Base-by-base conservation (phyloP, 1,140 invertebrate genomes). In the Euwallacea similis region DNA sequence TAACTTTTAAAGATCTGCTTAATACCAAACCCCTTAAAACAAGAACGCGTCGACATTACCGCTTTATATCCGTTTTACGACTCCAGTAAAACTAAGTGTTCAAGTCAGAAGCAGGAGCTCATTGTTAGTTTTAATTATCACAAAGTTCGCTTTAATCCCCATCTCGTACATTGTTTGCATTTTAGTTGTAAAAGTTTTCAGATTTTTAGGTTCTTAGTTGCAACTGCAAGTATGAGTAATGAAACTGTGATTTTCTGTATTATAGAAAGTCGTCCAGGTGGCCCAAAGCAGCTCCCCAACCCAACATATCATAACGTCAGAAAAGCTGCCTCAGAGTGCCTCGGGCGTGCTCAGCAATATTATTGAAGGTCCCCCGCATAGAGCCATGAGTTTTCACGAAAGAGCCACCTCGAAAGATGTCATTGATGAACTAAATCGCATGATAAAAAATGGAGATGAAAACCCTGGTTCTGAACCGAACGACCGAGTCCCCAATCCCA, bases 371-470 rank as follows among this genome's bases (percentile, higher is more conserved):
- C 81, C 82, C 0, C 81, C 82, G 0, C 80, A 82, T 72, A 73
- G 84, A 70, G 82, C 83, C 2, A 75, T 89, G 44, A 89, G 88
- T 81, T 90, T 90, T 78, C 88, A 90, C 75, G 88, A 90, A 76
- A 84, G 87, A 54, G 88, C 89, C 6, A 90, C 89, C 42, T 90
- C 88, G 41, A 91, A 90, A 77, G 89, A 91, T 77, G 88, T 91
- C n/a, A 91, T 91, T 70, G 89, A 90, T 73, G 89, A 91, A 78
- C 81, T 91, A 42, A 90, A 91, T 79, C 84, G 89, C 76, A 90
- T 91, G 87, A 90, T 90, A 56, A 83, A 83, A n/a, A 86, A 85
- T 66, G 85, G 84, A 0, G 85, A 86, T 9, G 85, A 85, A 9
- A 75, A 80, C 16, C 41, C 55, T 9, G 65, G 75, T 11, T 66